Percentiles rank a stretch among this genome's conserved stretches.
Evolutionary conservation across 1,140 invertebrate species (phyloP).

Genomic region (Ceratitis capitata): DNA sequence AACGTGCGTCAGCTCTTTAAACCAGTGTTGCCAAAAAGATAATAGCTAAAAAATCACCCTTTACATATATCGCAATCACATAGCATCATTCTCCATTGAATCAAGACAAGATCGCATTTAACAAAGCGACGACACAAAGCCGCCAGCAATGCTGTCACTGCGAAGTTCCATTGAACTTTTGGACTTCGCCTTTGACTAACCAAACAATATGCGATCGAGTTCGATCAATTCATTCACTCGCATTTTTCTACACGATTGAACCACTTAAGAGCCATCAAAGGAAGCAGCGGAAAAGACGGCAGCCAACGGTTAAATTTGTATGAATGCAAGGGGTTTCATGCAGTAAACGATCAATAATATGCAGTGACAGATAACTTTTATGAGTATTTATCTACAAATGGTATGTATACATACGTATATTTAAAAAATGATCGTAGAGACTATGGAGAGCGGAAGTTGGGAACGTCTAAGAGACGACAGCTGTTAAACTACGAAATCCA

Average conservation of each 20-base stretch:
- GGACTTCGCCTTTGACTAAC: neutral
- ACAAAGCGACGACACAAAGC: neutral
- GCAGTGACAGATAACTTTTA: neutral
- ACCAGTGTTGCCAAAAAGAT: no score
- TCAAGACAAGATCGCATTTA: neutral
- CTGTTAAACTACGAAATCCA: conserved; percentile 6
- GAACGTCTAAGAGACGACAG: neutral
- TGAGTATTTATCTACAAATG: no score
- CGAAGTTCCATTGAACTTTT: neutral
- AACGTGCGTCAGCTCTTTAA: no score
- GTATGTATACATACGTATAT: neutral
- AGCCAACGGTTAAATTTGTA: neutral
- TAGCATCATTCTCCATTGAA: neutral
- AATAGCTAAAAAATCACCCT: no score
- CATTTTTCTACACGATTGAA: neutral
- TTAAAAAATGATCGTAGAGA: neutral
- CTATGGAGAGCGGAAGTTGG: neutral
- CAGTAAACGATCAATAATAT: neutral
- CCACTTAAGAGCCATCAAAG: neutral
- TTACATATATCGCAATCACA: neutral
- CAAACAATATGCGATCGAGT: neutral
- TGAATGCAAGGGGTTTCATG: no score
- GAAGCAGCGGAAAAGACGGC: neutral
- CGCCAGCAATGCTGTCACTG: neutral
- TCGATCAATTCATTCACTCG: neutral